Percentiles rank a stretch among this genome's conserved stretches.
Conservation (phyloP, 2,888 invertebrate genomes). For the Pristionchus fissidentatus region DNA sequence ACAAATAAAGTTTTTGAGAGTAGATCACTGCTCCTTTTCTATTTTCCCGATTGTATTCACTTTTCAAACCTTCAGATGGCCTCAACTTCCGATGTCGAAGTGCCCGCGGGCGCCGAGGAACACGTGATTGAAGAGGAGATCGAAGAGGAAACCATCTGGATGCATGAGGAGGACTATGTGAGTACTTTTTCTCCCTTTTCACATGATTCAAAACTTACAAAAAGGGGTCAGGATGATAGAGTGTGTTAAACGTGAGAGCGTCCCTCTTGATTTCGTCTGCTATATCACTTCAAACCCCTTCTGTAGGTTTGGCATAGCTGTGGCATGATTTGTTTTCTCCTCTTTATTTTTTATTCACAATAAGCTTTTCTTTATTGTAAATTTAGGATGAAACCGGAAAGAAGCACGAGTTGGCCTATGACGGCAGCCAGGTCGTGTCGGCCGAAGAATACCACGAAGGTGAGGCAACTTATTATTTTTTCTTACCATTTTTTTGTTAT, state of each 20-base stretch:
- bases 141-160: constrained; percentile 35
- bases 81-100: constrained; percentile 3
- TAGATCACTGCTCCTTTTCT: no score
- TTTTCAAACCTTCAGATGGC: neutral
- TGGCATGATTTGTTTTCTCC: neutral
- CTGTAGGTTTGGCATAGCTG: neutral
- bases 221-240: no score
- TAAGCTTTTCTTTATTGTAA: neutral
- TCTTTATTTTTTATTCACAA: neutral
- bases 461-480: neutral
- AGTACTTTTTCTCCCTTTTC: neutral
- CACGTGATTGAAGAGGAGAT: constrained; percentile 10
- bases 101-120: neutral
- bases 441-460: constrained; percentile 40
- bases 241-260: no score
- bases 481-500: neutral
- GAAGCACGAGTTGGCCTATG: constrained; percentile 8
- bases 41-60: no score
- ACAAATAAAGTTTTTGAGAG: no score
- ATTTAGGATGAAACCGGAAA: neutral
- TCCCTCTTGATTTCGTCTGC: neutral
- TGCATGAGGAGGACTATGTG: neutral
- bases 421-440: neutral
- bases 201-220: neutral
- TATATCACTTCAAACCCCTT: neutral